A percentile compares a stretch with the other conserved stretches of the same genome.
Evolutionary conservation across 1,140 invertebrate genomes (phyloP).

Genomic region (Mercenaria mercenaria): DNA sequence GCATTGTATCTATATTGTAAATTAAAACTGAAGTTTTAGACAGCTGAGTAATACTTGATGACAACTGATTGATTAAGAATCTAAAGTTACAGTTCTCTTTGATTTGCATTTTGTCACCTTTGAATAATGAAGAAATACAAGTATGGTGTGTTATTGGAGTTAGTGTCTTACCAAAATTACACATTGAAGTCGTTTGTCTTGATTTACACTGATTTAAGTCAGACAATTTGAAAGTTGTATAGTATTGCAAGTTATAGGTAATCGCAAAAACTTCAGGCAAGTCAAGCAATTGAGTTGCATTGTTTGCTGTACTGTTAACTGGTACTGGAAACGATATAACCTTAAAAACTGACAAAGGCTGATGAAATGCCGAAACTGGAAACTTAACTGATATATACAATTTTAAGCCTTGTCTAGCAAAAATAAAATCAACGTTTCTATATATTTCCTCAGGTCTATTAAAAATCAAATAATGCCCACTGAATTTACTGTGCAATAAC

Average conservation of each 20-base stretch:
- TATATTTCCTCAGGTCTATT: background rate
- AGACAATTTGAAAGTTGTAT: background rate
- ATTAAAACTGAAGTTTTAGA: background rate
- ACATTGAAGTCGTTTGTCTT: background rate
- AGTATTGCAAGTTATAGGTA: background rate
- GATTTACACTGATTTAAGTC: background rate
- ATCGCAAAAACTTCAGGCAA: background rate
- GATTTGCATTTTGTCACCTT: background rate
- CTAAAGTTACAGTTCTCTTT: background rate
- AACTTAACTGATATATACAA: conserved; percentile 5
- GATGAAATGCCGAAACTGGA: background rate
- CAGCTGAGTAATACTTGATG: no score
- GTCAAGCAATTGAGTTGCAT: background rate
- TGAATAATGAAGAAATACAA: background rate
- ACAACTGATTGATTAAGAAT: background rate
- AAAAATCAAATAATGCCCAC: background rate
- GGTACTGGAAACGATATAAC: background rate
- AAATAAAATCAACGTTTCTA: background rate
- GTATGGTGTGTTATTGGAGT: background rate
- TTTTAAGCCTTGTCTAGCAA: background rate
- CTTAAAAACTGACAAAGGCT: background rate
- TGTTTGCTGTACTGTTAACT: background rate
- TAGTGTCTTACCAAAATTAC: background rate
- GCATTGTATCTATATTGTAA: background rate
- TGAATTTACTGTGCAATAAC: background rate